phyloP scores from a whole-genome alignment of 1,140 invertebrate genomes.

The Thalassaphorura encarpata region DNA sequence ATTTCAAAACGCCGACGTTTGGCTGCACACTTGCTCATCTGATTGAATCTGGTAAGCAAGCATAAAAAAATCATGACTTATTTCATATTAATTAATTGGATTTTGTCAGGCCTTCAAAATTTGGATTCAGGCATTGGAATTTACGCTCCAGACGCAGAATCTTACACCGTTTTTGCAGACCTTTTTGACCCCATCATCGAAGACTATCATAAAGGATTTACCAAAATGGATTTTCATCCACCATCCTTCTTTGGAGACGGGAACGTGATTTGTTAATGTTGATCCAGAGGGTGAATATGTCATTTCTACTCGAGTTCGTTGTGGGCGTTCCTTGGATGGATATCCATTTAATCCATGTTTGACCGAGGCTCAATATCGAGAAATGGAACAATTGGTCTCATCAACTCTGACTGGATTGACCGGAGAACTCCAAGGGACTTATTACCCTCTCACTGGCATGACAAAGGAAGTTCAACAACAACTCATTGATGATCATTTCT shows the following conservation, averaged over 20 bases:
- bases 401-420: constrained; percentile 15
- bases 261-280: constrained; percentile 75
- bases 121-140: constrained; percentile 84
- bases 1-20: constrained; percentile 80
- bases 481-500: constrained; percentile 93
- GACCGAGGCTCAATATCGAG: constrained; percentile 62
- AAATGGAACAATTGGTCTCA: constrained; percentile 58
- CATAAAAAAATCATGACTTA: constrained; percentile 76
- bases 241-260: constrained; percentile 86
- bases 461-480: constrained; percentile 87
- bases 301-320: constrained; percentile 88
- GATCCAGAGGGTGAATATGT: constrained; percentile 79
- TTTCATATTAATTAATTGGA: constrained; percentile 43
- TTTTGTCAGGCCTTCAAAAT: constrained; percentile 68
- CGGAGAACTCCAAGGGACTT: constrained; percentile 45
- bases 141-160: constrained; percentile 88
- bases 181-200: constrained; percentile 95
- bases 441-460: constrained; percentile 90
- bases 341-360: constrained; percentile 74
- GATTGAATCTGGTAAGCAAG: constrained; percentile 77
- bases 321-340: constrained; percentile 61
- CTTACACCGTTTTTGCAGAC: constrained; percentile 79
- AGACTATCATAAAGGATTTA: constrained; percentile 90
- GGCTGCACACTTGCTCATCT: constrained; percentile 81
- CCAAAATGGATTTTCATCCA: constrained; percentile 85